These are phyloP conservation scores for Apus apus DNA, from an alignment of 2,113 vertebrate genomes.

Conservation along the genomic window DNA sequence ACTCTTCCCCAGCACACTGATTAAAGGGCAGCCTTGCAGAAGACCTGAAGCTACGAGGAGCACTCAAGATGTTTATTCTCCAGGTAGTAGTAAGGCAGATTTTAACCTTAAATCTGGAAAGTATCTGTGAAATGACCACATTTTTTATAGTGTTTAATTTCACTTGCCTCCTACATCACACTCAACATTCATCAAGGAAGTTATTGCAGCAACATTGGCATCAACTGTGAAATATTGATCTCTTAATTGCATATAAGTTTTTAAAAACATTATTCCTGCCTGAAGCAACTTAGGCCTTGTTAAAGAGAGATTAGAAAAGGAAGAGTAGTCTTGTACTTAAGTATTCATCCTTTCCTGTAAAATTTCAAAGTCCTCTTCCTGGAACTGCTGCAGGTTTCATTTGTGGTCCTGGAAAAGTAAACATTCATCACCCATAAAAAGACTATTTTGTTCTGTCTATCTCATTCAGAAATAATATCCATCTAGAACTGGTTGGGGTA, in stretches of 20 bases:
- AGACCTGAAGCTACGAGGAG: background rate
- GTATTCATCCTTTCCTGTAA: background rate
- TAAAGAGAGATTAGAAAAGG: background rate
- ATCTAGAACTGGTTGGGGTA: background rate
- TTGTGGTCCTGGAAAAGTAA: background rate
- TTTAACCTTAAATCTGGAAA: background rate
- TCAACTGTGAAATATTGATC: background rate
- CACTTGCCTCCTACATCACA: background rate
- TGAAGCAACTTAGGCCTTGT: background rate
- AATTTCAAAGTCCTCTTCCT: background rate
- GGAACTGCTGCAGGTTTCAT: background rate
- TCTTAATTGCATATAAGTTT: background rate
- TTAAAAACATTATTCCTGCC: background rate
- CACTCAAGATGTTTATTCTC: background rate
- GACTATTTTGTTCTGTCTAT: background rate
- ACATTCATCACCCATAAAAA: background rate
- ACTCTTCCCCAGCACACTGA: background rate
- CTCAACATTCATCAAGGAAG: background rate
- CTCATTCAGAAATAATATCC: background rate
- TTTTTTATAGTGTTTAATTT: background rate
- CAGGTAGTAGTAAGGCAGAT: background rate
- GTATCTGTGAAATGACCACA: background rate
- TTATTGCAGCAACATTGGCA: background rate
- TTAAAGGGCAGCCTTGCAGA: background rate
- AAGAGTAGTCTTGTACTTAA: background rate